phyloP scores from a whole-genome alignment of 2,797 vertebrate species.

The Pseudopleuronectes americanus region DNA sequence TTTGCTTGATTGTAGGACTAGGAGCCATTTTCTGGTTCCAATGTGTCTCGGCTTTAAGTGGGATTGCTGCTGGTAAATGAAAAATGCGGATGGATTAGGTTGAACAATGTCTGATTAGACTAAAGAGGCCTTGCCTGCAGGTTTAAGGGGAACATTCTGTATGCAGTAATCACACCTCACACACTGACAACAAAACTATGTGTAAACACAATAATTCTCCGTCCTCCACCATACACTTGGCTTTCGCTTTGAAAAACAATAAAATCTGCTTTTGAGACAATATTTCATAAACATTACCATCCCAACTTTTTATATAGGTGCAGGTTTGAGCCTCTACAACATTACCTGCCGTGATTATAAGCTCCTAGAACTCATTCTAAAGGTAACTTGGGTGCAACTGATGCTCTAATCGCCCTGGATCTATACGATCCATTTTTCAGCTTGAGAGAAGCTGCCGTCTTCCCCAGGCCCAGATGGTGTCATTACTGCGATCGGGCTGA shows the following conservation, averaged over 20 bases:
- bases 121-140: conserved; percentile 43
- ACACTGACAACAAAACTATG: conserved; percentile 4
- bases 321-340: conserved; percentile 12
- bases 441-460: conserved; percentile 77
- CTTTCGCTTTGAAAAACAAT: background rate
- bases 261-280: background rate
- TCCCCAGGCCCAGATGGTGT: conserved; percentile 84
- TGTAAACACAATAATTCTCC: background rate
- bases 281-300: background rate
- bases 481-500: conserved; percentile 85
- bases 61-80: conserved; percentile 58
- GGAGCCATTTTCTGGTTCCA: conserved; percentile 56
- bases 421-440: conserved; percentile 83
- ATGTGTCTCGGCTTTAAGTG: conserved; percentile 50
- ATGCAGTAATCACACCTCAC: conserved; percentile 34
- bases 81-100: conserved; percentile 54
- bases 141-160: conserved; percentile 38
- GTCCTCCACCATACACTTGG: background rate
- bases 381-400: conserved; percentile 71
- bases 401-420: conserved; percentile 82
- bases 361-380: conserved; percentile 52
- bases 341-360: conserved; percentile 52
- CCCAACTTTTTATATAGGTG: conserved; percentile 10
- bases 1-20: conserved; percentile 43
- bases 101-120: conserved; percentile 71